A percentile compares a stretch with the other conserved stretches of the same genome.
phyloP scores from a whole-genome alignment of 2,888 invertebrate genomes.

The Bugulina stolonifera region DNA sequence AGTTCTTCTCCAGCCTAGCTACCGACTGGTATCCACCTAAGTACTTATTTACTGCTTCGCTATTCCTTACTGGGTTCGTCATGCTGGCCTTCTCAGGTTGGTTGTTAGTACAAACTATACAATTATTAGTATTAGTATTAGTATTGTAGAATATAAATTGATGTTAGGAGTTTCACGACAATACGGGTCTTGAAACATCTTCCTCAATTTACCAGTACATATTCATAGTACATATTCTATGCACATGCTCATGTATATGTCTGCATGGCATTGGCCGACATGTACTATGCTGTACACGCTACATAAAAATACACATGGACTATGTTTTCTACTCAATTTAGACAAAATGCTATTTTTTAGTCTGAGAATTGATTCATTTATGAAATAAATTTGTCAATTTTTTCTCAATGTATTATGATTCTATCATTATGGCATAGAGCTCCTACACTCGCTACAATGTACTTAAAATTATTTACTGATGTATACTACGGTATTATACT shows the following conservation, averaged over 20 bases:
- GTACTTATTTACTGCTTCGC: background rate
- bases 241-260: background rate
- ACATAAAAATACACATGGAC: too few relatives aligned
- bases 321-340: too few relatives aligned
- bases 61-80: constrained; percentile 17
- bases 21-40: constrained; percentile 4
- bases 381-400: background rate
- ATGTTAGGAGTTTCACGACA: too few relatives aligned
- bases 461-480: background rate
- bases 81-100: constrained; percentile 21
- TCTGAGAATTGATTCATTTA: background rate
- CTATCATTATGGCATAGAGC: background rate
- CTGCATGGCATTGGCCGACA: too few relatives aligned
- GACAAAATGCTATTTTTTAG: too few relatives aligned
- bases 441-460: background rate
- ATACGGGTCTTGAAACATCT: too few relatives aligned
- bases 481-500: too few relatives aligned
- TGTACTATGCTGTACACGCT: too few relatives aligned
- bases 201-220: background rate
- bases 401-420: background rate
- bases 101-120: too few relatives aligned
- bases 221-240: background rate
- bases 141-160: too few relatives aligned
- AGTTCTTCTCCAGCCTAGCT: background rate
- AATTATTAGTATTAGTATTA: too few relatives aligned